Percentiles rank a stretch among this genome's conserved stretches.
Conservation (phyloP, 2,888 invertebrate genomes). For the Polymixis flavicincta region DNA sequence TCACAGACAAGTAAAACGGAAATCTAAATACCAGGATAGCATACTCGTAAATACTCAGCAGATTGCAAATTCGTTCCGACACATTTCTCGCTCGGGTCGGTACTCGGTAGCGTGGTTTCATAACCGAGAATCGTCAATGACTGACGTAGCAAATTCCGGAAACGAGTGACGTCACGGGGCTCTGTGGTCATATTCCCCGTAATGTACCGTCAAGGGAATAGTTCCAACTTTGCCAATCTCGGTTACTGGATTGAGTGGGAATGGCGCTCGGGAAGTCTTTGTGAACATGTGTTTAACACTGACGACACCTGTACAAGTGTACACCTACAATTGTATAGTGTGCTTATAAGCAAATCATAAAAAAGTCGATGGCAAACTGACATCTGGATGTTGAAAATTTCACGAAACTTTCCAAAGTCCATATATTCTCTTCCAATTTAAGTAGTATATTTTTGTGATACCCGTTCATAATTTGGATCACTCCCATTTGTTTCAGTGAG, state of each 20-base stretch:
- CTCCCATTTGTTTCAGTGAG: not conserved
- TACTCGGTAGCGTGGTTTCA: constrained; percentile 51
- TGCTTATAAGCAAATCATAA: not conserved
- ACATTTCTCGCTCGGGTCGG: constrained; percentile 43
- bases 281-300: constrained; percentile 6
- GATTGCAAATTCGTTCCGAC: constrained; percentile 52
- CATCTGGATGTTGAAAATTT: too few species aligned
- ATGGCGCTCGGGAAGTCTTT: constrained; percentile 11
- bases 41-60: constrained; percentile 33
- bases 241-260: constrained; percentile 19
- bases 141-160: constrained; percentile 53
- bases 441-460: not conserved
- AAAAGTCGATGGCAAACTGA: too few species aligned
- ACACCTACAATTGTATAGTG: too few species aligned
- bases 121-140: constrained; percentile 58
- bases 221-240: constrained; percentile 45
- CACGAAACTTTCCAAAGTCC: not conserved
- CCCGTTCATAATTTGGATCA: not conserved
- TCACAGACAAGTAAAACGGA: constrained; percentile 1
- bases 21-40: constrained; percentile 36
- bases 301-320: not conserved
- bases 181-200: constrained; percentile 44
- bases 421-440: not conserved
- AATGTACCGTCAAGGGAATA: constrained; percentile 36
- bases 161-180: constrained; percentile 46